Evolutionary conservation across 2,888 invertebrate genomes (phyloP), one percentile per base, ranked within the genome.

Genomic region (Laothoe populi): DNA sequence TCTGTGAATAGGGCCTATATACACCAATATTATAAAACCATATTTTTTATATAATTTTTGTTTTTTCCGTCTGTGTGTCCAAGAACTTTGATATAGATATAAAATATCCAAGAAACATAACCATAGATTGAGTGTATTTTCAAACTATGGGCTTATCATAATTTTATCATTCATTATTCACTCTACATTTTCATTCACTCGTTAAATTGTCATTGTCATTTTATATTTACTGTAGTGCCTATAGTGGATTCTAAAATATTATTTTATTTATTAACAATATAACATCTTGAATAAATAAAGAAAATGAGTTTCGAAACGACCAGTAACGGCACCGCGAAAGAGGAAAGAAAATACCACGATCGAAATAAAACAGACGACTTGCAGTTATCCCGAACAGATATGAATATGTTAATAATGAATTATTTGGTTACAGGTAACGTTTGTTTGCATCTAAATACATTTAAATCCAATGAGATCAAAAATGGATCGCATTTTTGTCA

Each of bases 391-490:
- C 94, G 98, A 74, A 95, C 96, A 46, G 97, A 98, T 77, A 98
- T 99, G 97, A 99, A 99, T 88, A 97, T 97, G 87, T 94, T 99
- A 69, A 98, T 99, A 71, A 99, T 99, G 99, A 99, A 99, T 92
- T 99, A 99, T 90, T 94, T 99, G 78, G 98, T 99, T 48, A 99
- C 98, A 92, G 98, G 98, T 98, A 89, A 86, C 61, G 44, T 49
- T 42, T 48, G 11, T 42, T 60, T 24, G 13, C 1, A 19, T 16
- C 10, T 35, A 4, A n/a, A 35, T 21, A 8, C 21, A 10, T 0
- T 45, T 35, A 19, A 10, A 23, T 10, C 11, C 44, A 42, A 24
- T 8, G 11, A 21, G 24, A 2, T 13, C 45, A 10, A 45, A 11
- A 48, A 46, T 16, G 31, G 2, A 31, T 26, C 3, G 2, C 16